Evolutionary conservation across 2,888 invertebrate species (phyloP), one percentile per base, ranked within the genome.

Genomic region (Metopia argyrocephala): DNA sequence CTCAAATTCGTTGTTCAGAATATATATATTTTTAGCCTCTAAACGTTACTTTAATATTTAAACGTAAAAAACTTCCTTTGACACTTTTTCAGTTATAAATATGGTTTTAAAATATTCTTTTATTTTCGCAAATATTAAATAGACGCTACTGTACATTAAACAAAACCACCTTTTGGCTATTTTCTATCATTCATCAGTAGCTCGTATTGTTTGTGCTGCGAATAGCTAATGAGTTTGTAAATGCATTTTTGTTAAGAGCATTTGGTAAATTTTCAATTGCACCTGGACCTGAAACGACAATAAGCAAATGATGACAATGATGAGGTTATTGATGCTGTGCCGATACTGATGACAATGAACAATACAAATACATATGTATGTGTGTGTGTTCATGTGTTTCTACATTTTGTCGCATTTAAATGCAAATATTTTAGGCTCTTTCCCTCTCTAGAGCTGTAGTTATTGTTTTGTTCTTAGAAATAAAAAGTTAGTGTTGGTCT

Each of bases 181-280:
- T 81, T 74, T 66, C 56, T 52, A 31, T 52, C 46, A 54, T 56
- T 74, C 78, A 81, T 75, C 81, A 81, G 66, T 45, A 68, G 70
- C 61, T 50, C n/a, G 81, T 50, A 81, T 78, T 81, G 78, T 81
- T 78, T 81, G 78, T 74, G 81, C 25, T 78, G 61, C 65, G 81
- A 78, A 78, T 81, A 81, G 70, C 78, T 81, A 81, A 81, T 81
- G 78, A 81, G 78, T 78, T 78, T 65, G 68, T 61, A 69, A 64
- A 71, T 74, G 74, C 61, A 78, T 78, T 81, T n/a, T 78, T 69
- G 65, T 69, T 70, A 21, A 54, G 61, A 59, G 56, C 65, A 65
- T 59, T 78, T 54, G 71, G 66, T 54, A 59, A 78, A 69, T 65
- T 59, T 80, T 69, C 76, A 20, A 66, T 78, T 78, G 81, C 81